Conservation (phyloP, 1,140 invertebrate species). For the Drosophila sulfurigaster region DNA sequence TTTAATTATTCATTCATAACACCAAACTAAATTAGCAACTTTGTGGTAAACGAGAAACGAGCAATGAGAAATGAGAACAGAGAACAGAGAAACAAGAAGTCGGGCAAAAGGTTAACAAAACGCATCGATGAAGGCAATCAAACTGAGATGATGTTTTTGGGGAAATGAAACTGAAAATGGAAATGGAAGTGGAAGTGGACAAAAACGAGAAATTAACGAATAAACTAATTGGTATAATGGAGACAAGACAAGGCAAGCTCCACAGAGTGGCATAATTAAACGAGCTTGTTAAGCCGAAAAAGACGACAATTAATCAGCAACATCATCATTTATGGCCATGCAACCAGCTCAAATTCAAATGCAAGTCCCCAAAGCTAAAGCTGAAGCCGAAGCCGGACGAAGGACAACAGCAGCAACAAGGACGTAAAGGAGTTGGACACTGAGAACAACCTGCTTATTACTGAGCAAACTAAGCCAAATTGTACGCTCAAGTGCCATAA, state of each 20-base stretch:
- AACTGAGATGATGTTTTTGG: background rate
- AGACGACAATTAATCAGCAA: slow-evolving; percentile 64
- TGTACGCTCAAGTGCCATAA: slow-evolving; percentile 82
- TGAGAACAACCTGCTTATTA: slow-evolving; percentile 5
- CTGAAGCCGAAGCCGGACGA: background rate
- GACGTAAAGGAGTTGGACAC: background rate
- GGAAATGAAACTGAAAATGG: background rate
- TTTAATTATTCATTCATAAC: slow-evolving; percentile 53
- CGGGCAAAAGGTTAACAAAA: slow-evolving; percentile 29
- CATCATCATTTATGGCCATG: slow-evolving; percentile 66
- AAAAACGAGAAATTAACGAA: background rate
- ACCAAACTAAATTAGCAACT: slow-evolving; percentile 50
- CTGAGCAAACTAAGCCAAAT: slow-evolving; percentile 70
- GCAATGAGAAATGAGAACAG: slow-evolving; percentile 10
- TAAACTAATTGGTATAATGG: slow-evolving; percentile 7
- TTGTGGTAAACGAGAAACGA: slow-evolving; percentile 6
- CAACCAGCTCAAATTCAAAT: slow-evolving; percentile 61
- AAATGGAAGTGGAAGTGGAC: no score
- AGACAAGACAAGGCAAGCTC: background rate
- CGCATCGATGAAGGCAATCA: slow-evolving; percentile 8
- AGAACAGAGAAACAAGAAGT: background rate
- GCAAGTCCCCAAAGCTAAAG: slow-evolving; percentile 32
- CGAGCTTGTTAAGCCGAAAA: slow-evolving; percentile 20
- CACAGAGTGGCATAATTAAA: slow-evolving; percentile 16
- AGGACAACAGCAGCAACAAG: no score